Evolutionary conservation across 2,888 invertebrate genomes (phyloP), one percentile per base, ranked within the genome.

Genomic region (Nomada fabriciana): DNA sequence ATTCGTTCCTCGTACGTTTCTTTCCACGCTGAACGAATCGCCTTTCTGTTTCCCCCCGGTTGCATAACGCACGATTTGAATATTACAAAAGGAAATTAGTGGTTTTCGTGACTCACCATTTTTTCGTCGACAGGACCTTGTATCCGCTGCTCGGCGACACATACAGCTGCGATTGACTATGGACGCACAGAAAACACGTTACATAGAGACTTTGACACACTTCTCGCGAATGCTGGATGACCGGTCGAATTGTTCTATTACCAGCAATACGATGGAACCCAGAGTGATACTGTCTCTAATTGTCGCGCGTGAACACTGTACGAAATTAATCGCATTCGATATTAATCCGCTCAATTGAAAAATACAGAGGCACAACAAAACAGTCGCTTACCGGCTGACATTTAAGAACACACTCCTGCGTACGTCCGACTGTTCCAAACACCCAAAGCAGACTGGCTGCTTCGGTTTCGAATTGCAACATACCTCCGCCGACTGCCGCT

Each of bases 151-250:
- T n/a, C 50, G 15, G 57, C 36, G 65, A 47, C 72, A 81, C 69
- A 65, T 59, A 42, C 61, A 63, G 67, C 69, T 57, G 63, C 63
- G 74, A n/a, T 73, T 60, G 72, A 60, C 72, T 82, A 76, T 64
- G 78, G 82, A 68, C 60, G 84, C 82, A 85, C 82, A 84, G 79
- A 84, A 83, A 20, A 79, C 85, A 84, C 85, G 84, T 84, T 79
- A 82, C 82, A 68, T 84, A 73, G 82, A 53, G 82, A 53, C 78
- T 85, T 82, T 85, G 85, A 85, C 85, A 85, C 84, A 85, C 85
- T 85, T 84, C 71, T 70, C 76, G 64, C 20, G 55, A 47, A 20
- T 11, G 57, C 29, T 29, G 65, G 42, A 70, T 43, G 50, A 78
- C 65, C 77, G 69, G 53, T 78, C 36, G 50, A 73, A 55, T 29